These are phyloP conservation scores for Sphenopsis melanotis DNA, from an alignment of 2,797 vertebrate genomes.

Conservation along the genomic window DNA sequence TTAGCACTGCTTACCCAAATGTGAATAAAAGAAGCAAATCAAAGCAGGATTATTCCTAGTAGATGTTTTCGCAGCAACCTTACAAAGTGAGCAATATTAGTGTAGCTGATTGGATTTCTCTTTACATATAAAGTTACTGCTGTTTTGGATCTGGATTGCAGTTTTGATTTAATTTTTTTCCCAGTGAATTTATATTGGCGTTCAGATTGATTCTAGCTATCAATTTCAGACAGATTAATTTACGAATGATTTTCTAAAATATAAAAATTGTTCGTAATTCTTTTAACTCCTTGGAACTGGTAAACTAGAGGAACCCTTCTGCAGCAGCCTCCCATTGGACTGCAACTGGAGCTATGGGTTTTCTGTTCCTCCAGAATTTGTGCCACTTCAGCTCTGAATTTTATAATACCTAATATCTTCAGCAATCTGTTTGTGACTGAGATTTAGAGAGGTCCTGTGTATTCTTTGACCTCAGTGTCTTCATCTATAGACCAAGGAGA, in stretches of 20 bases:
- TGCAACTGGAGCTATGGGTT: background rate
- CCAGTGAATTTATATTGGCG: background rate
- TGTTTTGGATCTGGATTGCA: background rate
- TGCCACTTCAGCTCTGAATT: background rate
- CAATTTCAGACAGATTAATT: slow-evolving; percentile 39
- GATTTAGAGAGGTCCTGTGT: background rate
- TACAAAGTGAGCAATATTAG: background rate
- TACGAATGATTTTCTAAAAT: slow-evolving; percentile 2
- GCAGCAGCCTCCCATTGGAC: accelerated
- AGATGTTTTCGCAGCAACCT: background rate
- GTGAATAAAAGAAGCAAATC: background rate
- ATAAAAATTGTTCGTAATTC: background rate
- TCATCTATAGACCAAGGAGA: background rate
- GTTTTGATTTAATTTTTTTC: background rate
- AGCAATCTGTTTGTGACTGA: background rate
- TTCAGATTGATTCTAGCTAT: slow-evolving; percentile 21
- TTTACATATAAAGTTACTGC: background rate
- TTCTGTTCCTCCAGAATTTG: background rate
- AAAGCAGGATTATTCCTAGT: background rate
- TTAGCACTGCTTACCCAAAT: background rate
- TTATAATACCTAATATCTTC: background rate
- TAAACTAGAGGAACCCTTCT: background rate
- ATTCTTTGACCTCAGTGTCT: background rate
- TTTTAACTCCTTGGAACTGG: background rate
- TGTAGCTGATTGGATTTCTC: background rate